These are phyloP conservation scores for Varecia variegata DNA, from an alignment of 2,797 vertebrate species.

Conservation along the genomic window DNA sequence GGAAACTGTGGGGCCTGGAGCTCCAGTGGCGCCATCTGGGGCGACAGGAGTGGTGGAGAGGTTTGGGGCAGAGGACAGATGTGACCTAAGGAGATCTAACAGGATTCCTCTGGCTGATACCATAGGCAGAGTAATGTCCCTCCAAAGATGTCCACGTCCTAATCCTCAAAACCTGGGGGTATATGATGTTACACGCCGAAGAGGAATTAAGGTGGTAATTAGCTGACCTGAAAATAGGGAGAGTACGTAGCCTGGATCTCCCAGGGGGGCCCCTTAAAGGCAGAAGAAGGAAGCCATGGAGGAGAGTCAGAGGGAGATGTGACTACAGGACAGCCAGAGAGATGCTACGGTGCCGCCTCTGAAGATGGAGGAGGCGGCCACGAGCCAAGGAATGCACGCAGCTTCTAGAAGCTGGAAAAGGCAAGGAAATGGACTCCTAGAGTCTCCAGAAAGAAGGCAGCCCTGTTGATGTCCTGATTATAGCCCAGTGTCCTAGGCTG, in stretches of 20 bases:
- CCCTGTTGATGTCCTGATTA: no score
- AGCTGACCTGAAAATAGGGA: background rate
- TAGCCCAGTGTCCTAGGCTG: no score
- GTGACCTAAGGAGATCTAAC: background rate
- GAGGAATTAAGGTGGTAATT: background rate
- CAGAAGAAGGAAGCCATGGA: background rate
- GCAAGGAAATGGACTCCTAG: no score
- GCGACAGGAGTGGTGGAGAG: background rate
- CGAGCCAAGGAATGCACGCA: no score
- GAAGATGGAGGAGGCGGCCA: no score
- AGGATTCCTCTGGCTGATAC: background rate
- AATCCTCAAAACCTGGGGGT: background rate
- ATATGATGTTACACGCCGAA: background rate
- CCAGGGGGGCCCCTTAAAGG: background rate
- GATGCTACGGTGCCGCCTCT: no score
- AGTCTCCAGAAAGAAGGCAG: no score
- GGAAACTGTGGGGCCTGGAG: background rate
- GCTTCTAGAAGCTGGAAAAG: no score
- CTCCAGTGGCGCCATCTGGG: no score
- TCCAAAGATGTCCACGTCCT: background rate
- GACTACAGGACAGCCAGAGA: no score
- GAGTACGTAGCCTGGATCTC: no score
- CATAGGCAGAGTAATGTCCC: background rate
- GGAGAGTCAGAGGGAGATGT: no score
- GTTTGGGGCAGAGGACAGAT: background rate